phyloP scores from a whole-genome alignment of 2,113 vertebrate genomes.

The Tiliqua scincoides region DNA sequence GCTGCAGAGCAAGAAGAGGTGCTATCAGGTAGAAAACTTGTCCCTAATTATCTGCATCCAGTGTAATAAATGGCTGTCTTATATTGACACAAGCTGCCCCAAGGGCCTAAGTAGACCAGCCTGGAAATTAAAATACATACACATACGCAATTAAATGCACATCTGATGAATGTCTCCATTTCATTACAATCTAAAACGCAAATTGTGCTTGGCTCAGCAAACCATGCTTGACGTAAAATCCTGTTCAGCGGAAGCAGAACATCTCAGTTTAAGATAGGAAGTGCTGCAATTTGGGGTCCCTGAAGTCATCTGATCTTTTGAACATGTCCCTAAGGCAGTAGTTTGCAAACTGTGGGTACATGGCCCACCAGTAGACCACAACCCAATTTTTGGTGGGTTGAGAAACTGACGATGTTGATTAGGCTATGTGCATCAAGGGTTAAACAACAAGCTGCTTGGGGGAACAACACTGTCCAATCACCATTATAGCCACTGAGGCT shows the following conservation, averaged over 20 bases:
- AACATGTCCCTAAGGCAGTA: too few species aligned
- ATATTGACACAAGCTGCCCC: background rate
- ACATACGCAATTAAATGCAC: background rate
- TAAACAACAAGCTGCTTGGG: too few species aligned
- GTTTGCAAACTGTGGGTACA: too few species aligned
- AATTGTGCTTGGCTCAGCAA: background rate
- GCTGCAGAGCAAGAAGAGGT: background rate
- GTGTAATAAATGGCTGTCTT: background rate
- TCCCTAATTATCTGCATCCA: background rate
- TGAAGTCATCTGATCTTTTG: background rate
- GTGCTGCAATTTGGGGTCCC: background rate
- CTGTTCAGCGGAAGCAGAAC: background rate
- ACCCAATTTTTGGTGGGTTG: too few species aligned
- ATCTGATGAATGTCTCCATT: background rate
- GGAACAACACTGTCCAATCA: too few species aligned
- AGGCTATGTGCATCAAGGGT: too few species aligned
- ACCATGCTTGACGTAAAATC: background rate
- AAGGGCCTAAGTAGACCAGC: background rate
- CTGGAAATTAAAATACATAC: background rate
- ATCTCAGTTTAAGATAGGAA: background rate
- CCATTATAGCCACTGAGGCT: too few species aligned
- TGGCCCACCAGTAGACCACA: too few species aligned
- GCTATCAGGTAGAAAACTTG: background rate
- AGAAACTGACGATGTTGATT: too few species aligned
- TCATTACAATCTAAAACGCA: background rate